Percentiles rank a stretch among this genome's conserved stretches.
These are phyloP conservation scores for Drosophila algonquin DNA, from an alignment of 2,888 invertebrate species.

Conservation along the genomic window DNA sequence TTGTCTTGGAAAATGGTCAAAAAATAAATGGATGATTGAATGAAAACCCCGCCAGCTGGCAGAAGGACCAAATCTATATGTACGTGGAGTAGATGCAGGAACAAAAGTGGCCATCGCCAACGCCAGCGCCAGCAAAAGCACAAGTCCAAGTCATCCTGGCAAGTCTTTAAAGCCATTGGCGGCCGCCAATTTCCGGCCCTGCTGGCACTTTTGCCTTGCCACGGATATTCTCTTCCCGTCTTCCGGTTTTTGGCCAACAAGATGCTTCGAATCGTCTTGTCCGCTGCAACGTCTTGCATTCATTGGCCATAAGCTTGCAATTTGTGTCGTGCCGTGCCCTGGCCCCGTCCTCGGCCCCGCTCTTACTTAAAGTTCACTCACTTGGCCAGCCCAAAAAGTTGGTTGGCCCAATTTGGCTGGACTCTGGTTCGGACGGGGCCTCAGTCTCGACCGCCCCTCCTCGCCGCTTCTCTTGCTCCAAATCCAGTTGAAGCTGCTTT, in stretches of 20 bases:
- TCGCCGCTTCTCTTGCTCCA: constrained; percentile 28
- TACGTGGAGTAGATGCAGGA: constrained; percentile 19
- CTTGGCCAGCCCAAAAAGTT: constrained; percentile 45
- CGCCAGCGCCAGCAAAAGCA: constrained; percentile 61
- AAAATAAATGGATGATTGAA: constrained; percentile 79
- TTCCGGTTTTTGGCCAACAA: constrained; percentile 36
- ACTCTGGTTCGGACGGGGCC: too few relatives aligned
- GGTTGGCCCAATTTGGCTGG: constrained; percentile 69
- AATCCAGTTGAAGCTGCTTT: constrained; percentile 47
- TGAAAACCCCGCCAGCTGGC: constrained; percentile 78
- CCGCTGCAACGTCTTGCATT: constrained; percentile 69
- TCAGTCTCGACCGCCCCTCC: not conserved
- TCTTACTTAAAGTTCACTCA: constrained; percentile 57
- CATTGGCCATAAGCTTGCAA: constrained; percentile 75
- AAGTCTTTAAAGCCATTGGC: constrained; percentile 75
- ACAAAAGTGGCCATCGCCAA: constrained; percentile 41
- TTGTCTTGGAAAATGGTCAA: constrained; percentile 76
- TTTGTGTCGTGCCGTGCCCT: constrained; percentile 58
- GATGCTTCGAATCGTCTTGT: constrained; percentile 3
- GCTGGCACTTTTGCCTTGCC: constrained; percentile 8
- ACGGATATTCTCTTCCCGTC: constrained; percentile 20
- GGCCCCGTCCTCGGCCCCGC: constrained; percentile 45
- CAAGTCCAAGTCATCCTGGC: constrained; percentile 70
- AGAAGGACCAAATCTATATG: constrained; percentile 47
- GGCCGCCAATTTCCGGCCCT: constrained; percentile 70